Evolutionary conservation across 2,113 vertebrate species (phyloP), one percentile per base, ranked within the genome.

Genomic region (Gnathonemus longibarbis): DNA sequence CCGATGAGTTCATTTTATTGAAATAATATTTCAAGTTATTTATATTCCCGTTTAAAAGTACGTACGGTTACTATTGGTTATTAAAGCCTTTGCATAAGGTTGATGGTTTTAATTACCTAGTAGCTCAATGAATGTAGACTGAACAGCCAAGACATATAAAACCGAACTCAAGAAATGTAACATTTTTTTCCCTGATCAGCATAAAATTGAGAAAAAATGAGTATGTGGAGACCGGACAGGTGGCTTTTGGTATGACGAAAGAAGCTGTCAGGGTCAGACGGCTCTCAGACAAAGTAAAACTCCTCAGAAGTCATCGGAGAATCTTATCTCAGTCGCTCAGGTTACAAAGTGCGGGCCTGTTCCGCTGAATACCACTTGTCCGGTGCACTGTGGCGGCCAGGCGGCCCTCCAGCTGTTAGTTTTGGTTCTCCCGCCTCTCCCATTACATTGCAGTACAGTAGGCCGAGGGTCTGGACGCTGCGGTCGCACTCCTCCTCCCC

Each of bases 391-490:
- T 66, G 91, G 91, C 91, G 89, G 48, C 90, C 92, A 93, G 89
- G 90, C 92, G 92, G 91, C 88, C 91, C 90, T 91, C 92, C 93
- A 94, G 94, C 95, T 95, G 95, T 92, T 94, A 91, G 89, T 80
- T 87, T 53, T 88, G 53, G 52, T 89, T 89, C 86, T 86, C 56
- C 13, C 49, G 17, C 35, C 85, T 90, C 87, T 91, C 92, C 86
- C 90, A 90, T 90, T 91, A 89, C 90, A 91, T 46, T 21, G 39
- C n/a, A 77, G n/a, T 80, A 85, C 80, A 90, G 48, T 84, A 83
- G 84, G 80, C 85, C 52, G 86, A 49, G 58, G 89, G 35, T 77
- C 52, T 46, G 56, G 17, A 35, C 46, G 35, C 2, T 50, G 9
- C 35, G 13, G 42, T 9, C 52, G 42, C 89, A 13, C 83, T n/a